Evolutionary conservation across 2,888 invertebrate genomes (phyloP).

Genomic region (Sarcophaga subvicina): DNA sequence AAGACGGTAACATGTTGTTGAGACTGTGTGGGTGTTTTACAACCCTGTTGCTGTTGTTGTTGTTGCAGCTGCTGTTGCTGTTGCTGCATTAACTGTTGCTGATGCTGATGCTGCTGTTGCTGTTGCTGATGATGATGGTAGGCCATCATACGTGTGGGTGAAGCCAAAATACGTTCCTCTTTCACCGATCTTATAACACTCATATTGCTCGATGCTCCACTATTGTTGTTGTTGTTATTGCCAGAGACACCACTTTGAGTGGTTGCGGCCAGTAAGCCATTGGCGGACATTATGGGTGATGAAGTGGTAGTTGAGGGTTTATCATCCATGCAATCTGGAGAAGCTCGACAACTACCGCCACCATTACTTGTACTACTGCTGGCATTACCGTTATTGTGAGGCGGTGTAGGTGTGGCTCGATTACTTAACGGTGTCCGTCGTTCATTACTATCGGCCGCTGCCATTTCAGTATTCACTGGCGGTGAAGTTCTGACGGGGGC

Average conservation of each 20-base stretch:
- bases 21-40: slow-evolving; percentile 76
- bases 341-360: slow-evolving; percentile 79
- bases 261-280: slow-evolving; percentile 73
- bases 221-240: slow-evolving; percentile 61
- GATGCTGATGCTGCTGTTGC: slow-evolving; percentile 73
- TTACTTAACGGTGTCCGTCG: slow-evolving; percentile 68
- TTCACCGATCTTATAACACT: slow-evolving; percentile 82
- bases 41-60: slow-evolving; percentile 72
- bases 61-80: slow-evolving; percentile 72
- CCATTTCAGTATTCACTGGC: slow-evolving; percentile 69
- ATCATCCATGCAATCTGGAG: slow-evolving; percentile 81
- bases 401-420: slow-evolving; percentile 77
- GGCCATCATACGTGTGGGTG: slow-evolving; percentile 79
- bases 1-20: slow-evolving; percentile 82
- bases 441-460: slow-evolving; percentile 59
- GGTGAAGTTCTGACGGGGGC: slow-evolving; percentile 73
- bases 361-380: slow-evolving; percentile 77
- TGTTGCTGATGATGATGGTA: slow-evolving; percentile 77
- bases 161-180: slow-evolving; percentile 80
- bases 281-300: slow-evolving; percentile 72
- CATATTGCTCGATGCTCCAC: slow-evolving; percentile 66
- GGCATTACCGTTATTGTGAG: slow-evolving; percentile 79
- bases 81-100: slow-evolving; percentile 70
- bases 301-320: slow-evolving; percentile 77
- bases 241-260: slow-evolving; percentile 53